phyloP scores from a whole-genome alignment of 30 jellyfish, hydroid and myxozoan genomes.

The Mastigias papua region DNA sequence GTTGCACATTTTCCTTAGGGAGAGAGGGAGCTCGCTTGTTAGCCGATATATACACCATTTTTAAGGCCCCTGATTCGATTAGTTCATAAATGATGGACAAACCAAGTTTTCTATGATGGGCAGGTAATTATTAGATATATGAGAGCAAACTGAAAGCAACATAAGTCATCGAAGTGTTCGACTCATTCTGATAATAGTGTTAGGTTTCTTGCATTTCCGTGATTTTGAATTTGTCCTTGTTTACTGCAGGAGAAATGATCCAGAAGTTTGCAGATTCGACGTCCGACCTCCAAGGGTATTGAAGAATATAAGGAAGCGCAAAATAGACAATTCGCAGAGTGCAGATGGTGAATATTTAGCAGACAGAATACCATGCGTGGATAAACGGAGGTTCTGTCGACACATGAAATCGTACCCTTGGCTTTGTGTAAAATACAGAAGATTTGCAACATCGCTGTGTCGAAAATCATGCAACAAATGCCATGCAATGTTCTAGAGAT shows the following conservation, averaged over 20 bases:
- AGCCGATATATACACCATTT: too few species aligned
- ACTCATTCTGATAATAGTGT: too few species aligned
- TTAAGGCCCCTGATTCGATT: too few species aligned
- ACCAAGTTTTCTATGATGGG: too few species aligned
- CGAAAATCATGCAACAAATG: conserved; percentile 31
- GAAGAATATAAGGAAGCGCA: conserved; percentile 41
- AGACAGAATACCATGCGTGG: conserved; percentile 15
- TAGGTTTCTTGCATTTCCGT: background rate
- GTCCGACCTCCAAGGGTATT: conserved; percentile 37
- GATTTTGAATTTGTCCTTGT: background rate
- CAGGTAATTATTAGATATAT: too few species aligned
- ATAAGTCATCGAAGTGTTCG: too few species aligned
- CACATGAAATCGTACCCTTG: conserved; percentile 37
- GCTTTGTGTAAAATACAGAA: conserved; percentile 25
- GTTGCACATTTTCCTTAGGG: too few species aligned
- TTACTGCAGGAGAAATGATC: conserved; percentile 67
- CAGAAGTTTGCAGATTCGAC: conserved; percentile 46
- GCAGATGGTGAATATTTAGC: conserved; percentile 12
- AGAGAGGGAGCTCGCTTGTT: too few species aligned
- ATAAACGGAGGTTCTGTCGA: conserved; percentile 47
- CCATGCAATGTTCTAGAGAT: background rate
- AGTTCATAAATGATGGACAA: too few species aligned
- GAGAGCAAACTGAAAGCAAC: too few species aligned
- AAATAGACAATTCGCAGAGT: conserved; percentile 23
- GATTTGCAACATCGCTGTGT: conserved; percentile 3